Conservation (phyloP, 2,888 invertebrate species). For the Hoplodrina ambigua region DNA sequence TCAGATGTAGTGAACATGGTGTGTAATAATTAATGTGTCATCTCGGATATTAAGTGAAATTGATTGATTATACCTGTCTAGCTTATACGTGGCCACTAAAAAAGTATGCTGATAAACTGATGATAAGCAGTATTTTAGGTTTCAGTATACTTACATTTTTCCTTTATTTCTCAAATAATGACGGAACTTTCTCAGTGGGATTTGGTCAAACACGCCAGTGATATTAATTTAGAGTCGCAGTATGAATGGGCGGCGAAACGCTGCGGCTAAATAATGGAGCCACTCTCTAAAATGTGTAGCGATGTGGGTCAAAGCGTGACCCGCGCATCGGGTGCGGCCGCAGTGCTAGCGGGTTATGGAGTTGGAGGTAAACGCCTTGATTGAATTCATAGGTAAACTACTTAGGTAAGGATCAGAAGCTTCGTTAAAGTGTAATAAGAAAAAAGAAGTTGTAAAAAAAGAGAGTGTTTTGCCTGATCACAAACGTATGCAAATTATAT, state of each 20-base stretch:
- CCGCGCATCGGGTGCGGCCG: slow-evolving; percentile 12
- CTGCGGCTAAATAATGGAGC: slow-evolving; percentile 49
- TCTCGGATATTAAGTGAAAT: not conserved
- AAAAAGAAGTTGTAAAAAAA: not conserved
- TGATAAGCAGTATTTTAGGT: too few relatives aligned
- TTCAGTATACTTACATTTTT: too few relatives aligned
- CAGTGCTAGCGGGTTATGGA: slow-evolving; percentile 7
- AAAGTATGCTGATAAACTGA: not conserved
- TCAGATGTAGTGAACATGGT: slow-evolving; percentile 7
- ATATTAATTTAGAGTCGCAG: slow-evolving; percentile 19
- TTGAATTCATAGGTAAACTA: too few relatives aligned
- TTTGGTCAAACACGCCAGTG: not conserved
- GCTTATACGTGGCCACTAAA: not conserved
- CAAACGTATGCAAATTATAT: too few relatives aligned
- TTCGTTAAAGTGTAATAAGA: not conserved
- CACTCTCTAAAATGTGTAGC: slow-evolving; percentile 50
- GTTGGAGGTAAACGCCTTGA: too few relatives aligned
- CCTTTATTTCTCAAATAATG: not conserved
- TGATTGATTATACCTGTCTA: not conserved
- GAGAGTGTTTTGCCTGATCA: too few relatives aligned
- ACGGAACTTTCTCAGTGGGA: not conserved
- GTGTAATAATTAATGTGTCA: not conserved
- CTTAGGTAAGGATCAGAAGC: not conserved
- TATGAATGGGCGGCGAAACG: slow-evolving; percentile 30
- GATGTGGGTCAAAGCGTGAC: slow-evolving; percentile 52